Evolutionary conservation across 92 coral and sea anemone species (phyloP).

Genomic region (Epizoanthus illoricatus): DNA sequence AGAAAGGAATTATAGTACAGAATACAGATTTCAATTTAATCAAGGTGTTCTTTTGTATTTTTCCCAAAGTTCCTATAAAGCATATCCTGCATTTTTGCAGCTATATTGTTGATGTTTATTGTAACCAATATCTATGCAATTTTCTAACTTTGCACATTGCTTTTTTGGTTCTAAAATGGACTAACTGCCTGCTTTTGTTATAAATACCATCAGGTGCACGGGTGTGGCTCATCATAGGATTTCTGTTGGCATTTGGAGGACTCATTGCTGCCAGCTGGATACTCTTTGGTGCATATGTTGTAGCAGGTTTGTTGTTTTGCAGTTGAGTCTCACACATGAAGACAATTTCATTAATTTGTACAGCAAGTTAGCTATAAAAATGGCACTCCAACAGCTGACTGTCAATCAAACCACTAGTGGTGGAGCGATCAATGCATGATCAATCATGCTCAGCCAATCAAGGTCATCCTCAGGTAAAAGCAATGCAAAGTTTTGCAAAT

Average conservation of each 20-base stretch:
- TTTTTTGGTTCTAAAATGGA: background rate
- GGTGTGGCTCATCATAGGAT: constrained; percentile 88
- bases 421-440: no score
- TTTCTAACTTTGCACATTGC: background rate
- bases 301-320: constrained; percentile 70
- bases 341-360: background rate
- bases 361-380: background rate
- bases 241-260: constrained; percentile 86
- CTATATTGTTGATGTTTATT: no score
- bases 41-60: no score
- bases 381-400: background rate
- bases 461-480: no score
- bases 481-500: no score
- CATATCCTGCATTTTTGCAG: no score
- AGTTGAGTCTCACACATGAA: background rate
- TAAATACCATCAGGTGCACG: constrained; percentile 82
- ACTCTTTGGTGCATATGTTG: constrained; percentile 89
- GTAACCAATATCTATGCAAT: background rate
- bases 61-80: no score
- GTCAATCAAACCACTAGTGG: background rate
- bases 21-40: no score
- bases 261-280: constrained; percentile 91
- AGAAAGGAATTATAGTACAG: no score
- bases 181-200: background rate
- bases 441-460: no score